phyloP scores from a whole-genome alignment of 2,888 invertebrate species.

The Scaptodrosophila latifasciaeformis region DNA sequence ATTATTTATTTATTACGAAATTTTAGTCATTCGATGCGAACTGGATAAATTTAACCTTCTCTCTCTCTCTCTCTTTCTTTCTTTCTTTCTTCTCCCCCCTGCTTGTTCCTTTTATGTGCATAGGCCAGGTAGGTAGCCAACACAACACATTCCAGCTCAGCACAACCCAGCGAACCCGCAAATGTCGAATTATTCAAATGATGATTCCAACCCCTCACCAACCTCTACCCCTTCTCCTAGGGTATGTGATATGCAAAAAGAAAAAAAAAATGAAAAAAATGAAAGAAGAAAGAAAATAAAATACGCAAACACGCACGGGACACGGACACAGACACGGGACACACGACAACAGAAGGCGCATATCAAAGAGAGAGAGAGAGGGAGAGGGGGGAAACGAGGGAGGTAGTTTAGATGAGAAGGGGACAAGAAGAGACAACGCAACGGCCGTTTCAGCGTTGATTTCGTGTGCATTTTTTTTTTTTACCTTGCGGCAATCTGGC shows the following conservation, averaged over 20 bases:
- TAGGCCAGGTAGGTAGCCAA: constrained; percentile 21
- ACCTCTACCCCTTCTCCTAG: neutral
- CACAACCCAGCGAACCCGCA: constrained; percentile 45
- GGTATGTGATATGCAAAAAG: constrained; percentile 58
- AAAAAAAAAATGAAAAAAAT: constrained; percentile 17
- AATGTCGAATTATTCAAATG: constrained; percentile 66
- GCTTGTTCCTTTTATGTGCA: no score
- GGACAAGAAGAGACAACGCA: constrained; percentile 37
- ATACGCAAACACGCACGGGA: constrained; percentile 39
- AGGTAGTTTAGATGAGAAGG: no score
- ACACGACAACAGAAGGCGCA: neutral
- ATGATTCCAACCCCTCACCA: constrained; percentile 59
- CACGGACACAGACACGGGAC: constrained; percentile 1
- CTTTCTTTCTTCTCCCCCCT: no score
- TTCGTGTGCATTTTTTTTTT: constrained; percentile 52
- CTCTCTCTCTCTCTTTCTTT: no score
- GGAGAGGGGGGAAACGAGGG: no score
- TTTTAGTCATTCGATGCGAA: constrained; percentile 67
- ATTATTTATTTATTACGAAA: constrained; percentile 66
- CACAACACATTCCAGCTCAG: no score
- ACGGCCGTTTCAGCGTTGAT: constrained; percentile 46
- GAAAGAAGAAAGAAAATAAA: constrained; percentile 9
- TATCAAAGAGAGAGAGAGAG: neutral
- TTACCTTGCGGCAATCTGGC: constrained; percentile 64
- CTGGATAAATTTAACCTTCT: no score